phyloP scores from a whole-genome alignment of 2,797 vertebrate species.

The Xenentodon cancila region DNA sequence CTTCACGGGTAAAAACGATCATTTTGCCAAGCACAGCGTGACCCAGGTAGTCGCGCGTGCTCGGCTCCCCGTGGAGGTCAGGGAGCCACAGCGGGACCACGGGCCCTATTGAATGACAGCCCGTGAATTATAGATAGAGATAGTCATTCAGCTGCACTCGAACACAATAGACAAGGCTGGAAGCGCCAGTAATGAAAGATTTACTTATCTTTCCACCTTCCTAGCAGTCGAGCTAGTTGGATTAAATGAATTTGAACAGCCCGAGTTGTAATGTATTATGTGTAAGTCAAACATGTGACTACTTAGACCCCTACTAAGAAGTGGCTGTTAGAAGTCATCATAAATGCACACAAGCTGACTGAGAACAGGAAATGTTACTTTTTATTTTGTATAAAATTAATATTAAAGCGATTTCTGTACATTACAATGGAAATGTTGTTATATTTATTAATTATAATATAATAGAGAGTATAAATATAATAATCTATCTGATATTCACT shows the following conservation, averaged over 20 bases:
- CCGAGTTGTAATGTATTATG: slow-evolving; percentile 5
- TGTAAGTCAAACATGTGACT: slow-evolving; percentile 20
- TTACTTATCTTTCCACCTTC: slow-evolving; percentile 39
- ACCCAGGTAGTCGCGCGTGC: slow-evolving; percentile 15
- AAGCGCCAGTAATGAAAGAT: slow-evolving; percentile 20
- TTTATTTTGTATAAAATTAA: not conserved
- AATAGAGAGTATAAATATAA: too few species aligned
- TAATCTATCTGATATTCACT: too few species aligned
- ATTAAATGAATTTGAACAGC: slow-evolving; percentile 12
- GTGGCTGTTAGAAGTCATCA: not conserved
- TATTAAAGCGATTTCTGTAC: not conserved
- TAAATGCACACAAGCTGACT: not conserved
- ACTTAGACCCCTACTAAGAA: not conserved
- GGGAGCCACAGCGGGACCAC: slow-evolving; percentile 56
- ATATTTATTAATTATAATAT: too few species aligned
- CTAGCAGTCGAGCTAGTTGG: not conserved
- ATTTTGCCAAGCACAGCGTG: slow-evolving; percentile 1
- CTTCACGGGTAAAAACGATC: slow-evolving; percentile 35
- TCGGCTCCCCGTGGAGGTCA: slow-evolving; percentile 56
- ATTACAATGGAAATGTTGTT: too few species aligned
- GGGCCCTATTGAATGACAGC: slow-evolving; percentile 55
- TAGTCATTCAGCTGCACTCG: slow-evolving; percentile 58
- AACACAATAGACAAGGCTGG: slow-evolving; percentile 30
- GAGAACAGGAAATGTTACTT: not conserved
- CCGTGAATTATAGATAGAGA: slow-evolving; percentile 70